Evolutionary conservation across 30 jellyfish, hydroid and myxozoan species (phyloP), one percentile per base, ranked within the genome.

Genomic region (Cassiopea xamachana): DNA sequence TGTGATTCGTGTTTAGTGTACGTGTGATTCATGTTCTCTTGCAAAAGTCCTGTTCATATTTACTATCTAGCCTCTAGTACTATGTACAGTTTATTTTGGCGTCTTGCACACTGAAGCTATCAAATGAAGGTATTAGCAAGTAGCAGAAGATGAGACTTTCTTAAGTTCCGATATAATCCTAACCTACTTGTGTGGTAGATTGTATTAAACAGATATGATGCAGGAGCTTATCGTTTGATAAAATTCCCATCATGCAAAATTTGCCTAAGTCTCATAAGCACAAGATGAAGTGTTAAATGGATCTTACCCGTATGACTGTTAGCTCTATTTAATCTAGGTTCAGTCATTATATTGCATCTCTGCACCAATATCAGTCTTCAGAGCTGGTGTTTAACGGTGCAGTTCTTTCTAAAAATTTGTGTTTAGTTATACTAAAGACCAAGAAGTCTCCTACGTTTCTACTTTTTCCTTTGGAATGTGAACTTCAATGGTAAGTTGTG

Each of bases 211-310:
- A 71, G 80, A 71, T 71, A 19, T 71, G 55, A 55, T 71, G 80
- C 15, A 71, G 27, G 5, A 55, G 87, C 87, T 76, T 60, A 78
- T 60, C 71, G 27, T 78, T 59, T 50, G 87, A 59, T 78, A 78
- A 78, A 19, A 78, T 50, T 49, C 75, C 75, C 76, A 12, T 43
- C 46, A 43, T 49, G 75, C 75, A 78, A 10, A 7, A 75, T 8
- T 60, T n/a, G 17, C 75, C 50, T 78, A 50, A 48, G 50, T 59
- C 75, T 27, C 51, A 2, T 50, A 18, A 78, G 51, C 13, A 55
- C 45, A 78, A 78, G 75, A 78, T 78, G 75, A 78, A 78, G 87
- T 81, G 90, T 81, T 64, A 81, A 81, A 69, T 81, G 73, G 73
- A 48, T 81, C 19, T 27, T 27, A 18, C 60, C 64, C 43, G 73